Evolutionary conservation across 2,888 invertebrate genomes (phyloP).

Genomic region (Pachycephus smyrnensis): DNA sequence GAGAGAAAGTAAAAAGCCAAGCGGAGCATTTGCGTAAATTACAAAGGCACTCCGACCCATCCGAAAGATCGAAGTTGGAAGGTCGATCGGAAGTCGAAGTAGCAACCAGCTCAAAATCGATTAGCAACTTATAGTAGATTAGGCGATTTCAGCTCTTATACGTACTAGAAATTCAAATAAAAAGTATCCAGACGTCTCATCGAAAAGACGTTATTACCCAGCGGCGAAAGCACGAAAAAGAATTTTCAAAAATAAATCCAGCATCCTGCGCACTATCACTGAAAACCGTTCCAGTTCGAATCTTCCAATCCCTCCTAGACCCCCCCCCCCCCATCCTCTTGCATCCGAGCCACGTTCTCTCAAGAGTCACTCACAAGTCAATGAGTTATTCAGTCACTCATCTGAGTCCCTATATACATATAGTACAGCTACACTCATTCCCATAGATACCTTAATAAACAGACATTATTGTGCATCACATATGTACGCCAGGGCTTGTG

Average conservation of each 20-base stretch:
- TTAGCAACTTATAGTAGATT: neutral
- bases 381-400: no score
- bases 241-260: no score
- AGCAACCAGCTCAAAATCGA: neutral
- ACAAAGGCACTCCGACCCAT: slow-evolving; percentile 23
- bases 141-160: neutral
- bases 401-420: neutral
- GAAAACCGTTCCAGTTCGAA: neutral
- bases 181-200: neutral
- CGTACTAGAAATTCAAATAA: neutral
- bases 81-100: neutral
- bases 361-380: neutral
- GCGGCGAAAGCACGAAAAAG: no score
- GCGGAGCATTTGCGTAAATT: slow-evolving; percentile 27
- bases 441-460: slow-evolving; percentile 36
- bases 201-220: no score
- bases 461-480: slow-evolving; percentile 32
- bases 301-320: neutral
- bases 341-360: neutral
- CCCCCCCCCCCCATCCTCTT: neutral
- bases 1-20: slow-evolving; percentile 6
- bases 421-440: neutral
- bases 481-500: neutral
- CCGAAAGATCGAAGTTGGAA: neutral
- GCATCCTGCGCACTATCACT: no score